Percentiles rank a stretch among this genome's conserved stretches.
These are phyloP conservation scores for Anastatus disparis DNA, from an alignment of 1,140 invertebrate genomes.

Conservation along the genomic window DNA sequence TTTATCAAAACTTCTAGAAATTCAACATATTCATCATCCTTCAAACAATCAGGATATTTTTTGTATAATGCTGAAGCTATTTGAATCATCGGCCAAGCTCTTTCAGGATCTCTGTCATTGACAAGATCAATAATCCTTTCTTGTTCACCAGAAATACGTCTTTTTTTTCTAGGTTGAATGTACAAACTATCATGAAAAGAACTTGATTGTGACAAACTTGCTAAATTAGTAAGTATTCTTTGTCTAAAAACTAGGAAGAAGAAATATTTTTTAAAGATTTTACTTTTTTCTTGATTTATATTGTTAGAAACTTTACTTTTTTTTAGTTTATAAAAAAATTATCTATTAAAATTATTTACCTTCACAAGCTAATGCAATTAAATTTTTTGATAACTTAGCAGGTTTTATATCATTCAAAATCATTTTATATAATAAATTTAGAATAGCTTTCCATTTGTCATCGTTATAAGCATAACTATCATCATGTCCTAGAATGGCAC, in stretches of 20 bases:
- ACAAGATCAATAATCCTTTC: slow-evolving; percentile 48
- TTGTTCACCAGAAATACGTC: slow-evolving; percentile 39
- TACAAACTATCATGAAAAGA: slow-evolving; percentile 17
- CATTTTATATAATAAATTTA: slow-evolving; percentile 48
- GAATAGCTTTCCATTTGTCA: slow-evolving; percentile 51
- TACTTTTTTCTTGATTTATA: too few relatives aligned
- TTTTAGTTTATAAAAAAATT: too few relatives aligned
- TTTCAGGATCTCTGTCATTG: slow-evolving; percentile 40
- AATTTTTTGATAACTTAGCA: slow-evolving; percentile 40
- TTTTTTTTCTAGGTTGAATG: slow-evolving; percentile 45
- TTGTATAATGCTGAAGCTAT: slow-evolving; percentile 52
- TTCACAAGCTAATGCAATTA: slow-evolving; percentile 51
- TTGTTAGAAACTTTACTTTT: too few relatives aligned
- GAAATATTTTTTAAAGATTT: too few relatives aligned
- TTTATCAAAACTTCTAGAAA: slow-evolving; percentile 58
- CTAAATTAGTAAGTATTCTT: slow-evolving; percentile 41
- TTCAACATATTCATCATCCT: slow-evolving; percentile 51
- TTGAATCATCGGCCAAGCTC: slow-evolving; percentile 49
- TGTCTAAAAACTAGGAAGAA: slow-evolving; percentile 50
- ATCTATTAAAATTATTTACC: slow-evolving; percentile 40
- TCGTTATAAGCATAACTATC: slow-evolving; percentile 47
- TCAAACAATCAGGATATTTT: slow-evolving; percentile 62
- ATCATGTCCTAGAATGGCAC: slow-evolving; percentile 41
- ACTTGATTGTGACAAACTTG: slow-evolving; percentile 16
- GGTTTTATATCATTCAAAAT: slow-evolving; percentile 50